phyloP scores from a whole-genome alignment of 2,888 invertebrate species.

The Agonopterix alstromeriana region DNA sequence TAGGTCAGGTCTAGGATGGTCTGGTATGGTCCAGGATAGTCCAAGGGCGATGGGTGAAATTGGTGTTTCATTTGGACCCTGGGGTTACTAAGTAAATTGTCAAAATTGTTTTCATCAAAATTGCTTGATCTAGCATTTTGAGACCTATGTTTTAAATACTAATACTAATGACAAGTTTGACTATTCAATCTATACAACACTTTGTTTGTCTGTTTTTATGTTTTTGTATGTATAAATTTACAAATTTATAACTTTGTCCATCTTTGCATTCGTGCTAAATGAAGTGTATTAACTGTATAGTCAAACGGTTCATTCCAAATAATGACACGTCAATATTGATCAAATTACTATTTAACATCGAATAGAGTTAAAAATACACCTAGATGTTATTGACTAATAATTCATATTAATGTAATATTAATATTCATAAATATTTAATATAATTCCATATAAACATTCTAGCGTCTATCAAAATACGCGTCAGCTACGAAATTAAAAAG shows the following conservation, averaged over 20 bases:
- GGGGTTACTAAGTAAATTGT: constrained; percentile 29
- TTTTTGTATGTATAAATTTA: no score
- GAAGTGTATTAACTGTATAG: no score
- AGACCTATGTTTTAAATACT: background rate
- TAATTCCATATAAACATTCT: constrained; percentile 24
- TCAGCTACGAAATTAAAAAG: constrained; percentile 43
- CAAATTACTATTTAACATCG: constrained; percentile 37
- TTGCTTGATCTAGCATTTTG: background rate
- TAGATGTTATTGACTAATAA: constrained; percentile 37
- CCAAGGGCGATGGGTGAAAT: constrained; percentile 56
- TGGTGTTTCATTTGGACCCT: constrained; percentile 72
- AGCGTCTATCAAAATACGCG: constrained; percentile 40
- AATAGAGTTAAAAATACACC: constrained; percentile 42
- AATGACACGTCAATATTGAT: constrained; percentile 29
- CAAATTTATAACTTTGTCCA: no score
- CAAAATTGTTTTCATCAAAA: background rate
- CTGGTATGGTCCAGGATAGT: constrained; percentile 59
- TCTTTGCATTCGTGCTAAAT: no score
- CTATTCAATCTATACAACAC: constrained; percentile 7
- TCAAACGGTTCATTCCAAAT: constrained; percentile 4
- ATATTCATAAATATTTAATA: constrained; percentile 26
- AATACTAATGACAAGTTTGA: constrained; percentile 4
- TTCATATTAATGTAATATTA: constrained; percentile 20
- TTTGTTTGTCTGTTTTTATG: no score
- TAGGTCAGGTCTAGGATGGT: constrained; percentile 28